phyloP scores from a whole-genome alignment of 1,140 invertebrate species.

The Cylas formicarius region DNA sequence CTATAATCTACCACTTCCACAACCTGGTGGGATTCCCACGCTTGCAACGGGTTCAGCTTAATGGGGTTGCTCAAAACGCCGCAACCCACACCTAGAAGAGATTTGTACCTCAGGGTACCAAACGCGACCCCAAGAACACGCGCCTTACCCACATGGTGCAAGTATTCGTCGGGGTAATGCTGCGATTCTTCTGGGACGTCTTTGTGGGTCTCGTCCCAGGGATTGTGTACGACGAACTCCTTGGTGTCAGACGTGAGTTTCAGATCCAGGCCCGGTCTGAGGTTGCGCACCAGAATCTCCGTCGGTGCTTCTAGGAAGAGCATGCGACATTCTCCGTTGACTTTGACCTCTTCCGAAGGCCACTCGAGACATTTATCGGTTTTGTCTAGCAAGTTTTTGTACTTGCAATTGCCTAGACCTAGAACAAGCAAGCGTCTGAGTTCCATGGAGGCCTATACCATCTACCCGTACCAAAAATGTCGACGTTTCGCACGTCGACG shows the following conservation, averaged over 20 bases:
- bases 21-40: conserved; percentile 2
- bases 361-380: background rate
- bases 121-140: too few species aligned
- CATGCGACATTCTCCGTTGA: background rate
- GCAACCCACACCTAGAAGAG: conserved; percentile 3
- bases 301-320: conserved; percentile 2
- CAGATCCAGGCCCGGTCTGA: conserved; percentile 9
- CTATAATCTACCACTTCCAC: conserved; percentile 15
- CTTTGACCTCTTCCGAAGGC: conserved; percentile 1
- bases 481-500: conserved; percentile 13
- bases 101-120: background rate
- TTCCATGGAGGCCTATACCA: too few species aligned
- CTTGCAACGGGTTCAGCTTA: conserved; percentile 8
- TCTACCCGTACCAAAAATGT: conserved; percentile 13
- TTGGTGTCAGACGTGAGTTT: conserved; percentile 3
- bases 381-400: background rate
- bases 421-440: too few species aligned
- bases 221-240: conserved; percentile 11
- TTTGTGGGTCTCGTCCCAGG: background rate
- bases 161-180: conserved; percentile 3
- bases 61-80: conserved; percentile 5
- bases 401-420: conserved; percentile 10
- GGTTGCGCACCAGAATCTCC: conserved; percentile 4
- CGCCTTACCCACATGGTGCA: conserved; percentile 7
- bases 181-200: background rate